These are phyloP conservation scores for Dexiosoma caninum DNA, from an alignment of 2,888 invertebrate species.

Conservation along the genomic window DNA sequence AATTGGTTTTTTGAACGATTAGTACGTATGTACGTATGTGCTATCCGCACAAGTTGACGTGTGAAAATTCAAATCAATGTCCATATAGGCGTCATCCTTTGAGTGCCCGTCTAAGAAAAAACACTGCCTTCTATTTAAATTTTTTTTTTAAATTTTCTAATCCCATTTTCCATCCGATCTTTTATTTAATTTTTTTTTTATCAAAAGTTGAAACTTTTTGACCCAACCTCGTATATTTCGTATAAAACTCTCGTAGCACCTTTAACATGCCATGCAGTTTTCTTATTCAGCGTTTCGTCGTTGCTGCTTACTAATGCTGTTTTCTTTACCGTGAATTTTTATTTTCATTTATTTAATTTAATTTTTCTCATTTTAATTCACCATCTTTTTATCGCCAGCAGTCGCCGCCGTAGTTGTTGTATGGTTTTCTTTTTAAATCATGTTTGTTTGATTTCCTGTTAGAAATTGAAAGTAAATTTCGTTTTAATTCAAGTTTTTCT, in stretches of 20 bases:
- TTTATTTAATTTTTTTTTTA: no score
- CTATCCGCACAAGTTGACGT: no score
- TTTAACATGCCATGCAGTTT: conserved; percentile 42
- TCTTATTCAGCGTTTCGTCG: conserved; percentile 16
- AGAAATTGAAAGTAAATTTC: conserved; percentile 59
- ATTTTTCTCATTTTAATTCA: not conserved
- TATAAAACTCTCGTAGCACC: not conserved
- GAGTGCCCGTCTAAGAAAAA: no score
- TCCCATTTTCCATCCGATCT: no score
- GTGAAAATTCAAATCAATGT: no score
- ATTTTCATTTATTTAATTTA: no score
- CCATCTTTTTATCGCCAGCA: conserved; percentile 7
- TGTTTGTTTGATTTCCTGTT: conserved; percentile 56
- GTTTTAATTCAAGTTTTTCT: conserved; percentile 38
- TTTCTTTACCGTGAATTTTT: not conserved
- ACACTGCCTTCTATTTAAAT: no score
- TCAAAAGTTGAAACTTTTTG: not conserved
- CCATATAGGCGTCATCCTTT: no score
- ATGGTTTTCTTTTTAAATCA: conserved; percentile 29
- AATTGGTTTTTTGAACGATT: no score
- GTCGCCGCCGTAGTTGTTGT: not conserved
- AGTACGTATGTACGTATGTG: no score
- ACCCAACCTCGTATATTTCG: not conserved
- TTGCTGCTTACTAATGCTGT: not conserved
- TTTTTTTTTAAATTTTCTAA: no score